Percentiles rank a stretch among this genome's conserved stretches.
These are phyloP conservation scores for Thalpophila matura DNA, from an alignment of 2,888 invertebrate species.

Conservation along the genomic window DNA sequence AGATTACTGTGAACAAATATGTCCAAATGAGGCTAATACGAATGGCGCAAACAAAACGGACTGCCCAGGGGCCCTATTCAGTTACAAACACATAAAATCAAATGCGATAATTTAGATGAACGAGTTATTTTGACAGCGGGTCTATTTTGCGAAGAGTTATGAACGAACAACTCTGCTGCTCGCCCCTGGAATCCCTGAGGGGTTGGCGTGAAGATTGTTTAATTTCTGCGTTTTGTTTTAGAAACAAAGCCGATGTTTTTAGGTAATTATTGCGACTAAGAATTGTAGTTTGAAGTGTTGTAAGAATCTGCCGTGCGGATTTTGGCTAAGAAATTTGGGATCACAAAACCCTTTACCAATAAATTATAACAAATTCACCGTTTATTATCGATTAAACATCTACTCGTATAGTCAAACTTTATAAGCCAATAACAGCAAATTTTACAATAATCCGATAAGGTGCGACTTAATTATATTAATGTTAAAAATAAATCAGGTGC, in stretches of 20 bases:
- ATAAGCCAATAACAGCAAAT: too few relatives aligned
- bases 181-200: constrained; percentile 30
- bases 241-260: background rate
- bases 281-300: background rate
- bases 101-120: constrained; percentile 67
- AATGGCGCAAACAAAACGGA: constrained; percentile 56
- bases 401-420: too few relatives aligned
- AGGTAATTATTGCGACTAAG: background rate
- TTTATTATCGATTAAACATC: too few relatives aligned
- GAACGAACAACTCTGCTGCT: constrained; percentile 39
- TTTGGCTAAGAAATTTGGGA: background rate
- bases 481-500: too few relatives aligned
- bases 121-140: constrained; percentile 61
- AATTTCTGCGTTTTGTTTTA: constrained; percentile 3
- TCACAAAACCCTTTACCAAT: too few relatives aligned
- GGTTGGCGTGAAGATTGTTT: constrained; percentile 31
- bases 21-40: constrained; percentile 31
- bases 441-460: too few relatives aligned
- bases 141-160: constrained; percentile 60
- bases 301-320: background rate
- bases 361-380: too few relatives aligned
- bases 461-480: too few relatives aligned
- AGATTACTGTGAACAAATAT: constrained; percentile 41
- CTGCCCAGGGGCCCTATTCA: constrained; percentile 63
- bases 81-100: constrained; percentile 63